These are phyloP conservation scores for Oryctolagus cuniculus DNA, from an alignment of 2,113 vertebrate species.

Conservation along the genomic window mOryCun1.1 NC_091436.1:125238001-125238500, in stretches of 20 bases:
- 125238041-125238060: not conserved
- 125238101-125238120: not conserved
- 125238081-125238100: not conserved
- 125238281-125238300: not conserved
- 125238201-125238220: not conserved
- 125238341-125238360: not conserved
- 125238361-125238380: not conserved
- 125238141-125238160: not conserved
- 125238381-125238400: too few relatives aligned
- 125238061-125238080: not conserved
- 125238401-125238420: too few relatives aligned
- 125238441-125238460: too few relatives aligned
- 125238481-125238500: too few relatives aligned
- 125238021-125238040: not conserved
- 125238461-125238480: too few relatives aligned
- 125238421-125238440: too few relatives aligned
- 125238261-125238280: not conserved
- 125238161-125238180: not conserved
- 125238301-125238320: not conserved
- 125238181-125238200: not conserved
- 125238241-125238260: not conserved
- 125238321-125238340: constrained; percentile 34
- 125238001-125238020: not conserved
- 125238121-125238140: not conserved
- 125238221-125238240: not conserved